phyloP scores from a whole-genome alignment of 2,113 vertebrate genomes.

The Tamias sibiricus region DNA sequence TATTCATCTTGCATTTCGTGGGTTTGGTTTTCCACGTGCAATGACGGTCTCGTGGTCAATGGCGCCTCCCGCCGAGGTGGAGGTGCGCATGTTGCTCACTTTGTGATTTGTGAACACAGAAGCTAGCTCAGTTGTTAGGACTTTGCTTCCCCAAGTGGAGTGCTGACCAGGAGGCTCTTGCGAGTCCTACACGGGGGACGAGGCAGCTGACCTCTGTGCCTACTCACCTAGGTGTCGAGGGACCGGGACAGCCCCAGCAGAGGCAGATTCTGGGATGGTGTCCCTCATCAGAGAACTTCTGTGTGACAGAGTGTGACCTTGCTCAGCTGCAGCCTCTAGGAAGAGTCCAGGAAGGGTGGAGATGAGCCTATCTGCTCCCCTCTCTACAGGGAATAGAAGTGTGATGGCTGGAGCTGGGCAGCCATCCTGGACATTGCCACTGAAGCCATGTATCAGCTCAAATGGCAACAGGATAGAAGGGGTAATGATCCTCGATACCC shows the following conservation, averaged over 20 bases:
- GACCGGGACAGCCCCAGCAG: fast-evolving
- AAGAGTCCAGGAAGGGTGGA: background rate
- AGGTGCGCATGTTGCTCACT: background rate
- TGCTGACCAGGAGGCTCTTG: background rate
- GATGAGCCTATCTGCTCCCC: background rate
- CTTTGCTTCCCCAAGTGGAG: background rate
- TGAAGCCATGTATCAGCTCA: background rate
- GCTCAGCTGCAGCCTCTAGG: background rate
- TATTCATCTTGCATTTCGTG: background rate
- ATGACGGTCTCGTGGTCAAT: fast-evolving
- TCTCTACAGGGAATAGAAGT: background rate
- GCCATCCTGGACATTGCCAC: background rate
- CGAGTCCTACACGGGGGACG: background rate
- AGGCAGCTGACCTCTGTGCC: background rate
- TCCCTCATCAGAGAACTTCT: background rate
- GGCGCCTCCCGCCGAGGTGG: background rate
- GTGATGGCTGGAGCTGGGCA: background rate
- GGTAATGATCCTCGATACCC: background rate
- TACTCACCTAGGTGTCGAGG: fast-evolving
- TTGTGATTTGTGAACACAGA: background rate
- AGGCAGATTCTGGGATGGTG: background rate
- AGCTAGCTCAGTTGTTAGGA: background rate
- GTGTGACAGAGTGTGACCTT: background rate
- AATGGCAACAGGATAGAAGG: background rate
- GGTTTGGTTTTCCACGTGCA: background rate